A percentile compares a stretch with the other conserved stretches of the same genome.
These are phyloP conservation scores for Tenthredo distinguenda DNA, from an alignment of 2,888 invertebrate genomes.

Conservation along the genomic window DNA sequence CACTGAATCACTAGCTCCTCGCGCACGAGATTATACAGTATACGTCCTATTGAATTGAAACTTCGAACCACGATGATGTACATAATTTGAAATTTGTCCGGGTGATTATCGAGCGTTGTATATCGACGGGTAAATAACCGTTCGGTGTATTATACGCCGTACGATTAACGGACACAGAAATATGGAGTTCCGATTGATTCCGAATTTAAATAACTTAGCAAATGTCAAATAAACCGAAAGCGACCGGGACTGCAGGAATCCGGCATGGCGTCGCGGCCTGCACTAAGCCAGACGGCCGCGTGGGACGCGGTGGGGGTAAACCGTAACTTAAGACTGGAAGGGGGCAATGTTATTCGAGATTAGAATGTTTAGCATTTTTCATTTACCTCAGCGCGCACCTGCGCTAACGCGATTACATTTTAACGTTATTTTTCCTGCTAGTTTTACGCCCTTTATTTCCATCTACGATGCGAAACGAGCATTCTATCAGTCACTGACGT, in stretches of 20 bases:
- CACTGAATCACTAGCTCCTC: slow-evolving; percentile 30
- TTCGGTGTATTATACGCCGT: neutral
- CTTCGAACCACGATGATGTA: neutral
- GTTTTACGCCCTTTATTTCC: too few species aligned
- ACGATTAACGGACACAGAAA: neutral
- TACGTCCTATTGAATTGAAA: neutral
- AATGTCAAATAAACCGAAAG: slow-evolving; percentile 48
- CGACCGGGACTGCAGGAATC: slow-evolving; percentile 56
- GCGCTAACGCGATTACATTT: neutral
- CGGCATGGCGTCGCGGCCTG: slow-evolving; percentile 62
- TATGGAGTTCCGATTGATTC: neutral
- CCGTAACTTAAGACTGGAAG: slow-evolving; percentile 26
- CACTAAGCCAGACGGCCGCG: slow-evolving; percentile 58
- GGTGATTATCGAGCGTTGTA: neutral
- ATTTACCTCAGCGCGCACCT: neutral
- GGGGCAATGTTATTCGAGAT: slow-evolving; percentile 49
- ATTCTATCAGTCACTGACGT: too few species aligned
- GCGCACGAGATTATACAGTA: neutral
- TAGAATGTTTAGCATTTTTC: slow-evolving; percentile 41
- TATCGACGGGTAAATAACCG: neutral
- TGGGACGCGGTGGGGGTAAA: slow-evolving; percentile 51
- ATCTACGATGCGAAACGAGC: too few species aligned
- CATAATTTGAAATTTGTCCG: neutral
- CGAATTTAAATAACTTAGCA: slow-evolving; percentile 24
- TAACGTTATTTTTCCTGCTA: neutral